phyloP scores from a whole-genome alignment of 2,113 vertebrate genomes.

The Chrysemys picta region DNA sequence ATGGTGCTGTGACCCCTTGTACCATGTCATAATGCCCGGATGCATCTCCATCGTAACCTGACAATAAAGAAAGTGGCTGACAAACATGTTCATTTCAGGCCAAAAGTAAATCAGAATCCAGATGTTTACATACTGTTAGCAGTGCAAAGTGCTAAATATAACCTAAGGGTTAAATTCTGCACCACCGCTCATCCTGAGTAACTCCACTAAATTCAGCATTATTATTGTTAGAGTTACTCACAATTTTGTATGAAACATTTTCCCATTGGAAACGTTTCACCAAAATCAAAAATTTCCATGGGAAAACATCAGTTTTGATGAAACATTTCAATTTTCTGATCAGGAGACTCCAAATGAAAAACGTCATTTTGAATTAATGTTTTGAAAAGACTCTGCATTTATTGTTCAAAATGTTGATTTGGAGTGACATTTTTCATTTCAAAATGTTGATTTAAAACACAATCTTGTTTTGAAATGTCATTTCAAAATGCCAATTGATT shows the following conservation, averaged over 20 bases:
- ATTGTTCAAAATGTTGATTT: background rate
- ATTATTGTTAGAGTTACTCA: background rate
- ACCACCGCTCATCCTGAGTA: background rate
- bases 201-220: background rate
- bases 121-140: background rate
- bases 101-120: background rate
- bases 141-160: background rate
- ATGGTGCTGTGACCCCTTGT: background rate
- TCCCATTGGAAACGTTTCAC: background rate
- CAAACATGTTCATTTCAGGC: background rate
- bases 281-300: background rate
- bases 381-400: background rate
- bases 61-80: background rate
- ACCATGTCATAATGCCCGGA: background rate
- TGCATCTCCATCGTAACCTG: fast-evolving
- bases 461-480: background rate
- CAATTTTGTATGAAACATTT: background rate
- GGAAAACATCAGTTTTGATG: background rate
- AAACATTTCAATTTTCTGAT: background rate
- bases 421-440: background rate
- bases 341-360: constrained; percentile 1
- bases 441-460: background rate
- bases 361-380: background rate
- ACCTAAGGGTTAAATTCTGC: background rate
- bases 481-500: background rate